Conservation (phyloP, 1,140 invertebrate species). For the Zeugodacus cucurbitae region DNA sequence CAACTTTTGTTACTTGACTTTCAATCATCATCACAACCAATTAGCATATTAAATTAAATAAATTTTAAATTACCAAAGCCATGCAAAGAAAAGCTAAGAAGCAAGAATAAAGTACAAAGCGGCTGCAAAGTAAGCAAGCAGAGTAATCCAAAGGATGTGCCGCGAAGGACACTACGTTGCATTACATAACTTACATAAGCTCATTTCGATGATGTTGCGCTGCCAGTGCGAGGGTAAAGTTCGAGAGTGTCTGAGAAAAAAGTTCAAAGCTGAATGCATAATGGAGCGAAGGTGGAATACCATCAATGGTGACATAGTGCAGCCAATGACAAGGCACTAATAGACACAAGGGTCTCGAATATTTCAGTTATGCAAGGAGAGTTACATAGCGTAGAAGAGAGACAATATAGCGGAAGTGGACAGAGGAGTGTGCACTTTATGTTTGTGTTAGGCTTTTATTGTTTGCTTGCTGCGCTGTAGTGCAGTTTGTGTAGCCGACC, state of each 20-base stretch:
- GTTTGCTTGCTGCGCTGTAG: neutral
- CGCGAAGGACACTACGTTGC: neutral
- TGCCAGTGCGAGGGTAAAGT: neutral
- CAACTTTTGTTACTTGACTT: slow-evolving; percentile 30
- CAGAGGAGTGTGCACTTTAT: neutral
- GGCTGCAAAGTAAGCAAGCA: neutral
- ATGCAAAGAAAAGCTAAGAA: slow-evolving; percentile 27
- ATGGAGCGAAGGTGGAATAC: slow-evolving; percentile 36
- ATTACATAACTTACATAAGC: slow-evolving; percentile 33
- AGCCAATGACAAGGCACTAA: neutral
- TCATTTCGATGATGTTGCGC: neutral
- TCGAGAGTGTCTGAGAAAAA: neutral
- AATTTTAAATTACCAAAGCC: slow-evolving; percentile 37
- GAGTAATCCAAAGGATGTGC: neutral
- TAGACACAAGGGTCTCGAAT: neutral
- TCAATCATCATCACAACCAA: slow-evolving; percentile 38
- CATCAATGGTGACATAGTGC: neutral
- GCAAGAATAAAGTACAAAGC: neutral
- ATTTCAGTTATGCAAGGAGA: neutral
- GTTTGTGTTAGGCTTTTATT: neutral
- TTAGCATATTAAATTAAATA: slow-evolving; percentile 40
- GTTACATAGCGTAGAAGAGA: neutral
- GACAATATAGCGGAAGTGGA: neutral
- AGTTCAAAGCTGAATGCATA: neutral
- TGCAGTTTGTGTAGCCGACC: neutral